Percentiles rank a stretch among this genome's conserved stretches.
These are phyloP conservation scores for Pseudochromis fuscus DNA, from an alignment of 2,797 vertebrate genomes.

Conservation along the genomic window DNA sequence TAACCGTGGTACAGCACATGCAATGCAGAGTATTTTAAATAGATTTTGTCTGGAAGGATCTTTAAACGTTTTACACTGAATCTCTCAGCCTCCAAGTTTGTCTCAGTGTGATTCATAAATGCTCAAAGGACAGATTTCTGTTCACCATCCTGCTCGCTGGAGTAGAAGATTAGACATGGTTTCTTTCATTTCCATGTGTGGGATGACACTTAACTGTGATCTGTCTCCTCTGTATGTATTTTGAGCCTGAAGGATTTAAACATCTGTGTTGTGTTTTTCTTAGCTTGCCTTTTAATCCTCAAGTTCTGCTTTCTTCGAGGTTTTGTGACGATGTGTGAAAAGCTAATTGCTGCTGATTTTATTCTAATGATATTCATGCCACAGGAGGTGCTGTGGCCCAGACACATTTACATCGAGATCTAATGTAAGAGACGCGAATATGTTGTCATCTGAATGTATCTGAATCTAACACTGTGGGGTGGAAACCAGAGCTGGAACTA, in stretches of 20 bases:
- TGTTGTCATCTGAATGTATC: conserved; percentile 33
- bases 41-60: background rate
- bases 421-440: conserved; percentile 3
- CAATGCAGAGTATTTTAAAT: background rate
- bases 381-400: conserved; percentile 34
- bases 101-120: background rate
- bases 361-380: conserved; percentile 69
- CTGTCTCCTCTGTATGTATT: background rate
- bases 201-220: background rate
- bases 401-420: conserved; percentile 40
- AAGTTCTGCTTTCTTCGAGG: conserved; percentile 21
- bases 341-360: conserved; percentile 61
- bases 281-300: conserved; percentile 16
- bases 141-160: background rate
- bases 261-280: conserved; percentile 49
- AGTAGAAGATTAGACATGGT: background rate
- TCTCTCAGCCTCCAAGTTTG: background rate
- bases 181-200: background rate
- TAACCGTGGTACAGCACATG: too few species aligned
- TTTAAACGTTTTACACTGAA: background rate
- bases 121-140: too few species aligned
- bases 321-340: conserved; percentile 37
- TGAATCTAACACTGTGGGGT: background rate
- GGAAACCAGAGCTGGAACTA: conserved; percentile 1
- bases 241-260: conserved; percentile 21